Conservation (phyloP, 2,113 vertebrate species). For the Paradoxurus hermaphroditus region DNA sequence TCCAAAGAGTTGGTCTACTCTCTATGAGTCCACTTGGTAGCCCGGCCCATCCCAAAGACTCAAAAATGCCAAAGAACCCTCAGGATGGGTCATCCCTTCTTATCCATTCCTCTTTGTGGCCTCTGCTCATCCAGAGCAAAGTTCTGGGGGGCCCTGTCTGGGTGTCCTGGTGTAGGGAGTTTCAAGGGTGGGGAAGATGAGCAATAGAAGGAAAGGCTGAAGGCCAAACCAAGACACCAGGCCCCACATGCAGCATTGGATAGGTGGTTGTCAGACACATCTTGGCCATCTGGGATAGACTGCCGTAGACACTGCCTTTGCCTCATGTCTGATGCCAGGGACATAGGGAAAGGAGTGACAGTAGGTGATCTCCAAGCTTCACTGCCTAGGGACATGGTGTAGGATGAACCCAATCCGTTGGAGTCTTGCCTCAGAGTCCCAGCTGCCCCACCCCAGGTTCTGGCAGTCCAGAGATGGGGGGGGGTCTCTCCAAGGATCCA, state of each 20-base stretch:
- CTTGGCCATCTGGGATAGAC: neutral
- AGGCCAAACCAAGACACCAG: neutral
- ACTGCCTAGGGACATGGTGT: accelerated
- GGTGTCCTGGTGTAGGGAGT: neutral
- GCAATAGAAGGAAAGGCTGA: neutral
- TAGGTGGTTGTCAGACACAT: neutral
- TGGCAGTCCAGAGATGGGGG: neutral
- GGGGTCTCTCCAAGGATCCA: neutral
- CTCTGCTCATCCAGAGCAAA: neutral
- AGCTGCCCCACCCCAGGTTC: neutral
- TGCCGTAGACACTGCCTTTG: neutral
- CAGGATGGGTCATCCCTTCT: neutral
- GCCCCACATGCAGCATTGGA: neutral
- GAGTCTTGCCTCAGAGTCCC: neutral
- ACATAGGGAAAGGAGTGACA: neutral
- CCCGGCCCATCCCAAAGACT: neutral
- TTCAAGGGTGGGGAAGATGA: neutral
- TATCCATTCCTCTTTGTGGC: accelerated
- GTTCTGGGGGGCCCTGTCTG: neutral
- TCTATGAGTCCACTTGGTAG: neutral
- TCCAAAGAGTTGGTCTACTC: neutral
- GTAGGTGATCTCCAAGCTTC: neutral
- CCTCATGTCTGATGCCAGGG: neutral
- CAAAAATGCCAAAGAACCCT: neutral
- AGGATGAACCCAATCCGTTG: neutral